Evolutionary conservation across 2,888 invertebrate genomes (phyloP).

Genomic region (Trichogramma dendrolimi): DNA sequence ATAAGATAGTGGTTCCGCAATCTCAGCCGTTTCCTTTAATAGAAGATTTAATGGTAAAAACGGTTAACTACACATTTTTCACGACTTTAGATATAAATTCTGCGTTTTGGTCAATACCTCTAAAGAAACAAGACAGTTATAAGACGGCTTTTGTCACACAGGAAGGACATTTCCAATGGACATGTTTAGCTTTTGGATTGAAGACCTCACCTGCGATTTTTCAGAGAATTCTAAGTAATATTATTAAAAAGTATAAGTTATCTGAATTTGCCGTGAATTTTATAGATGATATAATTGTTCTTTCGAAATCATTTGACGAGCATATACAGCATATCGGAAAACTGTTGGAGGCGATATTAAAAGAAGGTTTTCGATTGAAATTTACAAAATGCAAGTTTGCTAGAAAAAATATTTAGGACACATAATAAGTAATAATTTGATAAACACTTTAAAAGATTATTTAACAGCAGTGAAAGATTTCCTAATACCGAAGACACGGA

Average conservation of each 20-base stretch:
- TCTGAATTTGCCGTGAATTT: constrained; percentile 18
- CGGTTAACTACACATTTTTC: constrained; percentile 27
- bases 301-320: no score
- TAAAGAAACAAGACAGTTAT: constrained; percentile 27
- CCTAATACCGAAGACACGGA: constrained; percentile 20
- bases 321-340: no score
- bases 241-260: constrained; percentile 23
- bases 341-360: no score
- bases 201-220: constrained; percentile 30
- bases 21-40: no score
- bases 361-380: no score
- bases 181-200: constrained; percentile 25
- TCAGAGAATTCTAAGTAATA: constrained; percentile 27
- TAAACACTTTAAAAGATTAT: constrained; percentile 31
- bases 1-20: constrained; percentile 22
- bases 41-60: constrained; percentile 25
- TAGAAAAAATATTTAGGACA: no score
- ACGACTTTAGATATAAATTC: constrained; percentile 33
- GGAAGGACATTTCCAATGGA: constrained; percentile 24
- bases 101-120: constrained; percentile 34
- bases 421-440: no score
- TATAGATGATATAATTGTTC: constrained; percentile 26
- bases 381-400: no score
- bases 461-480: constrained; percentile 28
- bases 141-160: constrained; percentile 28